These are phyloP conservation scores for Crocidura indochinensis DNA, from an alignment of 2,797 vertebrate species.

Conservation along the genomic window DNA sequence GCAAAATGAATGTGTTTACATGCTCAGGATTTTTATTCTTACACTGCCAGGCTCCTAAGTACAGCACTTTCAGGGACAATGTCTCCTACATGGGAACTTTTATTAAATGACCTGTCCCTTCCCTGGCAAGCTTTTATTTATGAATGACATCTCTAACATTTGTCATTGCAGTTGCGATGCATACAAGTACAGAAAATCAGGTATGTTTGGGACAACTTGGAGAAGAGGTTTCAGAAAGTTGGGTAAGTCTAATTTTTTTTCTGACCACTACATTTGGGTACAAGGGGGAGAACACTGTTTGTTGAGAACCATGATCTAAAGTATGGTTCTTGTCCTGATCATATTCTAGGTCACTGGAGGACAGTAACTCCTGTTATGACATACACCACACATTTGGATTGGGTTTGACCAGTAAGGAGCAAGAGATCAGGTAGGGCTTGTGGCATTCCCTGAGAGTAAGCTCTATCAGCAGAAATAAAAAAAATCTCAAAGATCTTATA, in stretches of 20 bases:
- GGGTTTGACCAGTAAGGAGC: conserved; percentile 87
- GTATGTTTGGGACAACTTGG: conserved; percentile 88
- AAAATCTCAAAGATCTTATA: not conserved
- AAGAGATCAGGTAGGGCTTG: conserved; percentile 87
- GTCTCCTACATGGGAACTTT: not conserved
- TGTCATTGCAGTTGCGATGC: conserved; percentile 85
- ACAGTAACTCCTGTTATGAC: conserved; percentile 85
- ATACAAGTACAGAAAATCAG: conserved; percentile 90
- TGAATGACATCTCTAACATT: not conserved
- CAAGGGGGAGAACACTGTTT: not conserved
- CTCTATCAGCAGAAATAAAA: not conserved
- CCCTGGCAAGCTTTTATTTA: not conserved
- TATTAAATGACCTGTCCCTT: not conserved
- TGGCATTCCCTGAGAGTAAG: not conserved
- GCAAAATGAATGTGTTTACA: not conserved
- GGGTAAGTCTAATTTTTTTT: conserved; percentile 85
- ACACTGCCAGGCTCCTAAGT: not conserved
- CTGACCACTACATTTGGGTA: not conserved
- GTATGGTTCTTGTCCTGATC: not conserved
- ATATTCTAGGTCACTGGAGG: conserved; percentile 87
- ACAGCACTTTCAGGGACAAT: not conserved
- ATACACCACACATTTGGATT: conserved; percentile 87
- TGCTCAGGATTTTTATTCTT: not conserved
- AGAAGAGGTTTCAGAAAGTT: conserved; percentile 88
- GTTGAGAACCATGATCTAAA: not conserved